These are phyloP conservation scores for Anoura caudifer DNA, from an alignment of 2,113 vertebrate species.

Conservation along the genomic window DNA sequence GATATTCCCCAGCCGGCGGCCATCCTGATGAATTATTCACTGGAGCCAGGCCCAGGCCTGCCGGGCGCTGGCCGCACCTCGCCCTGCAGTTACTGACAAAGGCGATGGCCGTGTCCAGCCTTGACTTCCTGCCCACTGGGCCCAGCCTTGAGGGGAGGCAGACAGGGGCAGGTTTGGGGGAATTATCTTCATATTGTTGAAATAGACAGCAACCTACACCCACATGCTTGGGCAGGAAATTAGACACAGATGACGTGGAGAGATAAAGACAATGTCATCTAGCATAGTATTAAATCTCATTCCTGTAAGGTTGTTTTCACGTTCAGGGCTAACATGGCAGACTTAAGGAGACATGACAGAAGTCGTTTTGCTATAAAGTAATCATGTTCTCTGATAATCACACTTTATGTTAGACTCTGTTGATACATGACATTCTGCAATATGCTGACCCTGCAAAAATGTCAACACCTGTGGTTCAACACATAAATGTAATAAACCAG, in stretches of 20 bases:
- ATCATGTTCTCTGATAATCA: not conserved
- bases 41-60: not conserved
- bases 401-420: not conserved
- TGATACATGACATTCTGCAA: not conserved
- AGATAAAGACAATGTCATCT: not conserved
- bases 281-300: not conserved
- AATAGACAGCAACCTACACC: not conserved
- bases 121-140: not conserved
- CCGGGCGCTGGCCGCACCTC: not conserved
- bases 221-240: not conserved
- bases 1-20: slow-evolving; percentile 18
- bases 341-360: not conserved
- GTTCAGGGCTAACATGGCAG: not conserved
- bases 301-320: not conserved
- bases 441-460: not conserved
- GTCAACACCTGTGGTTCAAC: not conserved
- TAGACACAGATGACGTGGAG: not conserved
- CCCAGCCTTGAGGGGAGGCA: not conserved
- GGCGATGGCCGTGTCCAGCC: not conserved
- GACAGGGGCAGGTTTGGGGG: not conserved
- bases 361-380: not conserved
- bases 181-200: not conserved
- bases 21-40: slow-evolving; percentile 62
- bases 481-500: not conserved
- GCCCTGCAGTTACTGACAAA: not conserved